Conservation (phyloP, 2,113 vertebrate species). For the Uria lomvia region DNA sequence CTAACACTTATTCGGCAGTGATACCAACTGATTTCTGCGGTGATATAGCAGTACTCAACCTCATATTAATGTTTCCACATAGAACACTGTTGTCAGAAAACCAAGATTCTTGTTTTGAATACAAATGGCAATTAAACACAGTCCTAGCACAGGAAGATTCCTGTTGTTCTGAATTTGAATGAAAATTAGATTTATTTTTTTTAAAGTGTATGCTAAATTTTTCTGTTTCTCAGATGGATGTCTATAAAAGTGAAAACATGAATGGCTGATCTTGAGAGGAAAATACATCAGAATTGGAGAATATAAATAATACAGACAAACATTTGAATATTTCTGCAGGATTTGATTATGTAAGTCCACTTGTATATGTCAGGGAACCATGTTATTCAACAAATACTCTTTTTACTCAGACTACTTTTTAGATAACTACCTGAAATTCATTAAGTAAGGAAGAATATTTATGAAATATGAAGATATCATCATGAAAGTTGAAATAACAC, state of each 20-base stretch:
- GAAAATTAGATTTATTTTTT: neutral
- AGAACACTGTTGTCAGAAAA: neutral
- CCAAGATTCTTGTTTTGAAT: neutral
- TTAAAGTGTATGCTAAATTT: neutral
- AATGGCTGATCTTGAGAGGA: neutral
- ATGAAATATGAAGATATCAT: slow-evolving; percentile 20
- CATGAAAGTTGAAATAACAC: neutral
- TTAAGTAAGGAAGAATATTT: neutral
- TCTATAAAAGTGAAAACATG: neutral
- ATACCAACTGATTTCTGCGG: neutral
- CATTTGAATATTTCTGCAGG: neutral
- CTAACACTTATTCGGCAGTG: neutral
- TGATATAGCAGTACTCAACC: neutral
- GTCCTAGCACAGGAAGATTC: neutral
- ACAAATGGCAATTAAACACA: neutral
- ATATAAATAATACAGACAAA: neutral
- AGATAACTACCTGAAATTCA: neutral
- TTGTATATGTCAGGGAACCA: neutral
- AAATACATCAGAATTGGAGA: neutral
- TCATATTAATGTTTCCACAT: neutral
- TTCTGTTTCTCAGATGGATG: neutral
- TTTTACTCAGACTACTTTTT: neutral
- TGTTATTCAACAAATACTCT: neutral
- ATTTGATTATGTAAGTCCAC: neutral
- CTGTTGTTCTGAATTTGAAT: neutral